phyloP scores from a whole-genome alignment of 1,140 invertebrate species.

The Metaphire vulgaris region DNA sequence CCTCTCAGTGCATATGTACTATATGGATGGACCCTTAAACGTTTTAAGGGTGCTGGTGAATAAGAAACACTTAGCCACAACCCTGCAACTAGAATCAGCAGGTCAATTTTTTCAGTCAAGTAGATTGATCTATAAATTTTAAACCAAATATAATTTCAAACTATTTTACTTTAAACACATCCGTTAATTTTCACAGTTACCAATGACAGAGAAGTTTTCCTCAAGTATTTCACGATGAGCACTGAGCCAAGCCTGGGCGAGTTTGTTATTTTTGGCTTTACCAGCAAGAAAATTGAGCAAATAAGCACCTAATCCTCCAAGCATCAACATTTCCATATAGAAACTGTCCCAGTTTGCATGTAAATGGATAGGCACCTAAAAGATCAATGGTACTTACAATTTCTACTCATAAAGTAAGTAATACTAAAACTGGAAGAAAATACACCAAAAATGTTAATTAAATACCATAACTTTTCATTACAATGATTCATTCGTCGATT shows the following conservation, averaged over 20 bases:
- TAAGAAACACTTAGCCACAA: no score
- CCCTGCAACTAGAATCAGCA: no score
- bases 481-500: not conserved
- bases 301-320: constrained; percentile 79
- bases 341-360: constrained; percentile 92
- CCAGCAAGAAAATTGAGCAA: constrained; percentile 88
- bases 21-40: no score
- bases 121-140: no score
- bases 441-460: not conserved
- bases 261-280: constrained; percentile 65
- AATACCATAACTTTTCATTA: not conserved
- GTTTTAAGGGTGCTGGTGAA: no score
- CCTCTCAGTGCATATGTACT: no score
- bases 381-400: no score
- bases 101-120: no score
- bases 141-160: no score
- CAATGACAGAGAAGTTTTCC: constrained; percentile 89
- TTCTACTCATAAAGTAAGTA: constrained; percentile 28
- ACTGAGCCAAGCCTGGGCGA: constrained; percentile 81
- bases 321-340: constrained; percentile 88
- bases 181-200: no score
- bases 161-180: no score
- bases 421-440: constrained; percentile 15
- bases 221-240: constrained; percentile 76
- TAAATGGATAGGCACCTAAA: constrained; percentile 73